Conservation (phyloP, 2,113 vertebrate genomes). For the Rhinoptilus africanus region DNA sequence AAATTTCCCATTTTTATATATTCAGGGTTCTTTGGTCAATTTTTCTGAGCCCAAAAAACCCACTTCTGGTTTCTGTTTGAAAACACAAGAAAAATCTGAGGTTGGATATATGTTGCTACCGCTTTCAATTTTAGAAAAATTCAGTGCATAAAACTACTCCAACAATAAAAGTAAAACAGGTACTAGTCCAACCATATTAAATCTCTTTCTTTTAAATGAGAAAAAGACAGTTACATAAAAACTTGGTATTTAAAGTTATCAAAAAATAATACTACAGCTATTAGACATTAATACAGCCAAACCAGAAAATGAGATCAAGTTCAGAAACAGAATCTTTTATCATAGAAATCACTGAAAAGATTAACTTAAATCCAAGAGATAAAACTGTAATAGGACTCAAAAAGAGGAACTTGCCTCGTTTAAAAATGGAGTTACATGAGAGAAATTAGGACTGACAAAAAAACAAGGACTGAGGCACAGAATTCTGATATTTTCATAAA, state of each 20-base stretch:
- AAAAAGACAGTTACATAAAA: neutral
- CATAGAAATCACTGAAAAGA: neutral
- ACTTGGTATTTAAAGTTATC: neutral
- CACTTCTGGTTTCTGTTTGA: neutral
- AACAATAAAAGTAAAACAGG: neutral
- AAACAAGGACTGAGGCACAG: neutral
- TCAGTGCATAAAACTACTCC: neutral
- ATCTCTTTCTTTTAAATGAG: neutral
- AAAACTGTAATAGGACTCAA: neutral
- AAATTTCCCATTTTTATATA: neutral
- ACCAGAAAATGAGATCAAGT: neutral
- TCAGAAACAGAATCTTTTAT: neutral
- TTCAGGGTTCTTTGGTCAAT: neutral
- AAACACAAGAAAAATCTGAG: neutral
- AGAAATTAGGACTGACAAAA: neutral
- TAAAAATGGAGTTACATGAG: neutral
- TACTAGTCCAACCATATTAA: neutral
- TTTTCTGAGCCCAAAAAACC: neutral
- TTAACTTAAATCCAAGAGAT: neutral
- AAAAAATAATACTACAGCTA: neutral
- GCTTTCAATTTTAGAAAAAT: neutral
- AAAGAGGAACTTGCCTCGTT: neutral
- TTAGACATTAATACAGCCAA: neutral
- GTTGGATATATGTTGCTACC: neutral
- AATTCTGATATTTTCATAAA: neutral